Percentiles rank a stretch among this genome's conserved stretches.
phyloP scores from a whole-genome alignment of 2,888 invertebrate species.

The Sylvicola fuscatus region DNA sequence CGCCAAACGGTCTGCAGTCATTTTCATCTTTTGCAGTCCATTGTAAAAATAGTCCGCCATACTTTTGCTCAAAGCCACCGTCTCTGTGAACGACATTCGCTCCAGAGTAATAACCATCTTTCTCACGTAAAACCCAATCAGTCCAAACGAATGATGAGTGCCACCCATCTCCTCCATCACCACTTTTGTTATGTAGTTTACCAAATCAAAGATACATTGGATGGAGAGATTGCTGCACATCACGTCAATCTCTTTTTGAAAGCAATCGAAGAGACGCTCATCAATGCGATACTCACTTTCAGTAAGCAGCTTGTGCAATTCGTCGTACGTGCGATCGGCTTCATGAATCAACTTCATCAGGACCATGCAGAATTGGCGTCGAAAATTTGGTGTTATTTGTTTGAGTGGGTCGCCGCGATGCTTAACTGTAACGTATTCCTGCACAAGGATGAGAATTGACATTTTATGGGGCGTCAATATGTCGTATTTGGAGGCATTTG shows the following conservation, averaged over 20 bases:
- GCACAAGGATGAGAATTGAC: constrained; percentile 51
- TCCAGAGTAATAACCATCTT: constrained; percentile 64
- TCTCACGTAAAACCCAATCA: constrained; percentile 57
- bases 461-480: constrained; percentile 59
- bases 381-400: constrained; percentile 31
- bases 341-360: constrained; percentile 59
- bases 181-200: constrained; percentile 35
- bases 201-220: constrained; percentile 41
- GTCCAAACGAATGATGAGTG: constrained; percentile 18
- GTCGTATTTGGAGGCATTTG: constrained; percentile 21
- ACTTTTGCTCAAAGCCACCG: constrained; percentile 49
- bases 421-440: constrained; percentile 48
- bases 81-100: constrained; percentile 65
- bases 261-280: constrained; percentile 22
- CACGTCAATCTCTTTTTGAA: constrained; percentile 34
- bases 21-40: constrained; percentile 15
- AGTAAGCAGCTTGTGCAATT: constrained; percentile 26
- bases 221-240: constrained; percentile 27
- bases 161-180: constrained; percentile 28
- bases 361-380: constrained; percentile 62
- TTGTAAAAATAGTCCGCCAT: constrained; percentile 48
- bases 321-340: constrained; percentile 54
- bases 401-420: constrained; percentile 9
- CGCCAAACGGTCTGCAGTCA: constrained; percentile 6
- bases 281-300: constrained; percentile 12